Percentiles rank a stretch among this genome's conserved stretches.
Evolutionary conservation across 64 coral and sea anemone species (phyloP).

Genomic region (Porites australiensis): DNA sequence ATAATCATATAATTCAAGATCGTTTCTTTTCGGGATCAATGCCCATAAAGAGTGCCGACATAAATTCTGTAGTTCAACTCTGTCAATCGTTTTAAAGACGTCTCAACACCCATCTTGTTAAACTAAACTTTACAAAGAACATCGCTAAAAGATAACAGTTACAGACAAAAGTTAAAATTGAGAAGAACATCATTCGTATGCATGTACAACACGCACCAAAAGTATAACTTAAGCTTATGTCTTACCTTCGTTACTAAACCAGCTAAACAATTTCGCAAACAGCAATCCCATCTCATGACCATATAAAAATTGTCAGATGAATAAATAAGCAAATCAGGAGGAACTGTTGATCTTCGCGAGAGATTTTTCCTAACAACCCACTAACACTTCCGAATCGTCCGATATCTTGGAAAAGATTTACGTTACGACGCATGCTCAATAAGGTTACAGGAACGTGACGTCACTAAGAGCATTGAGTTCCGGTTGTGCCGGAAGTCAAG

Average conservation of each 20-base stretch:
- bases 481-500: not conserved
- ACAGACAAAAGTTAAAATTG: too few species aligned
- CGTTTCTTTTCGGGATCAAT: too few species aligned
- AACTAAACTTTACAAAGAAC: too few species aligned
- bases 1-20: too few species aligned
- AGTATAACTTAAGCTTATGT: too few species aligned
- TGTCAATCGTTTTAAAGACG: too few species aligned
- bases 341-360: not conserved
- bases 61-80: too few species aligned
- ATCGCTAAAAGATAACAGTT: too few species aligned
- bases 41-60: too few species aligned
- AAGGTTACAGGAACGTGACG: not conserved
- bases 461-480: not conserved
- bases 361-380: not conserved
- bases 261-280: slow-evolving; percentile 90
- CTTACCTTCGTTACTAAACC: slow-evolving; percentile 96
- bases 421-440: not conserved
- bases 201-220: too few species aligned
- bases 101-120: too few species aligned
- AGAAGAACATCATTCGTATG: too few species aligned
- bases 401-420: not conserved
- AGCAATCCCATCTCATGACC: slow-evolving; percentile 90
- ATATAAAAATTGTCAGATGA: slow-evolving; percentile 42
- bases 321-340: not conserved
- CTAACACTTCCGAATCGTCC: slow-evolving; percentile 15